Percentiles rank a stretch among this genome's conserved stretches.
Evolutionary conservation across 1,140 invertebrate genomes (phyloP).

Genomic region (Periplaneta americana): DNA sequence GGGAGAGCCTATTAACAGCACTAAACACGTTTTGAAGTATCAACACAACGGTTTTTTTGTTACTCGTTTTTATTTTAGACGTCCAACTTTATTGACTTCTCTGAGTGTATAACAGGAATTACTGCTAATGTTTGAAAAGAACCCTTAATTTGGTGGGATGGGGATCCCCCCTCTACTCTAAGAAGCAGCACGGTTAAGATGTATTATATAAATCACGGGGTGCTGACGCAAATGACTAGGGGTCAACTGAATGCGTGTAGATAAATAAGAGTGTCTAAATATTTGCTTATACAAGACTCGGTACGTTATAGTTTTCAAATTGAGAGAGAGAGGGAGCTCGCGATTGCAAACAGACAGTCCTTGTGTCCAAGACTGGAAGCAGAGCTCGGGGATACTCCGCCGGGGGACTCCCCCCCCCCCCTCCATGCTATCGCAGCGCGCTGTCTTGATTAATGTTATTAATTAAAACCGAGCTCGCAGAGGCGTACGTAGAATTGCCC

Average conservation of each 20-base stretch:
- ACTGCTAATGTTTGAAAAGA: not conserved
- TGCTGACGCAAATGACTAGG: not conserved
- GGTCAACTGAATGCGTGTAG: not conserved
- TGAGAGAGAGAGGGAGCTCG: not conserved
- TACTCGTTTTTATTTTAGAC: no score
- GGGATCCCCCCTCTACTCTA: not conserved
- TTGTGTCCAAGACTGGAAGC: not conserved
- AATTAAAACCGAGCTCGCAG: no score
- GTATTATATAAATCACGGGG: not conserved
- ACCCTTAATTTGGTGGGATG: not conserved
- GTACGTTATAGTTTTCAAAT: not conserved
- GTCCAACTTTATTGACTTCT: no score
- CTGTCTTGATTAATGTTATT: no score
- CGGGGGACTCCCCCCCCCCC: no score
- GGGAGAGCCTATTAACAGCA: no score
- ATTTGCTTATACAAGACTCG: not conserved
- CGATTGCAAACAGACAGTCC: not conserved
- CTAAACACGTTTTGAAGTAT: no score
- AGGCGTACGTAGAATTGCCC: no score
- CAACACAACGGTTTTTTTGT: no score
- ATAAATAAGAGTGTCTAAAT: not conserved
- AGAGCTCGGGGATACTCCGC: not conserved
- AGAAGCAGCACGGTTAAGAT: not conserved
- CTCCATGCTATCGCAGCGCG: no score
- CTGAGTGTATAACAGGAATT: no score